phyloP scores from a whole-genome alignment of 2,888 invertebrate species.

The Ennomos fuscantarius region DNA sequence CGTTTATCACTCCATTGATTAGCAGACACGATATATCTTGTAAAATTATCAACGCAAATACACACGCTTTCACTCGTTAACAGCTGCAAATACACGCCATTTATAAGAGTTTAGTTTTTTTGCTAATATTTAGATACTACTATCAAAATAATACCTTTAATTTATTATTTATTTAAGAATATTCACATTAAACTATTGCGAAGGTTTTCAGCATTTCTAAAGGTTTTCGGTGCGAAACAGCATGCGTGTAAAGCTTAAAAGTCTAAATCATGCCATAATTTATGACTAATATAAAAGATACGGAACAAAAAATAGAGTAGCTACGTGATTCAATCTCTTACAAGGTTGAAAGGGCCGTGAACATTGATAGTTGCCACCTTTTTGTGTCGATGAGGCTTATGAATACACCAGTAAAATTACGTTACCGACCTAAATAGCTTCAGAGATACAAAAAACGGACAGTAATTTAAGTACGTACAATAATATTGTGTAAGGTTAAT shows the following conservation, averaged over 20 bases:
- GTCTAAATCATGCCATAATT: conserved; percentile 1
- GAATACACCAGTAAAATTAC: conserved; percentile 33
- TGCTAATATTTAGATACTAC: too few species aligned
- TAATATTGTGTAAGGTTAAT: too few species aligned
- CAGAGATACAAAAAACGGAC: background rate
- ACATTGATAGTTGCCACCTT: conserved; percentile 60
- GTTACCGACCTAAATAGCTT: conserved; percentile 18
- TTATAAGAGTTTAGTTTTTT: too few species aligned
- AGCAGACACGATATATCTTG: background rate
- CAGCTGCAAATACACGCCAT: too few species aligned
- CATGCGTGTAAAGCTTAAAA: background rate
- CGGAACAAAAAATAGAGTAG: conserved; percentile 42
- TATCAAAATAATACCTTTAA: too few species aligned
- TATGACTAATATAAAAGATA: conserved; percentile 40
- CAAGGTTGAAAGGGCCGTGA: conserved; percentile 58
- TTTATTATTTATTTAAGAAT: too few species aligned
- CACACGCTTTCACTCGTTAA: too few species aligned
- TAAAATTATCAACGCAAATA: background rate
- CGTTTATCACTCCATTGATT: conserved; percentile 2
- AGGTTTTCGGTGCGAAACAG: too few species aligned
- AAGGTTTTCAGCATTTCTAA: too few species aligned
- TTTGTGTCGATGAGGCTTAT: conserved; percentile 35
- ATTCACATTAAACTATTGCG: too few species aligned
- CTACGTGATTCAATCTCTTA: conserved; percentile 63
- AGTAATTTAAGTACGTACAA: background rate